Evolutionary conservation across 2,888 invertebrate genomes (phyloP).

Genomic region (Saturnia japonica): DNA sequence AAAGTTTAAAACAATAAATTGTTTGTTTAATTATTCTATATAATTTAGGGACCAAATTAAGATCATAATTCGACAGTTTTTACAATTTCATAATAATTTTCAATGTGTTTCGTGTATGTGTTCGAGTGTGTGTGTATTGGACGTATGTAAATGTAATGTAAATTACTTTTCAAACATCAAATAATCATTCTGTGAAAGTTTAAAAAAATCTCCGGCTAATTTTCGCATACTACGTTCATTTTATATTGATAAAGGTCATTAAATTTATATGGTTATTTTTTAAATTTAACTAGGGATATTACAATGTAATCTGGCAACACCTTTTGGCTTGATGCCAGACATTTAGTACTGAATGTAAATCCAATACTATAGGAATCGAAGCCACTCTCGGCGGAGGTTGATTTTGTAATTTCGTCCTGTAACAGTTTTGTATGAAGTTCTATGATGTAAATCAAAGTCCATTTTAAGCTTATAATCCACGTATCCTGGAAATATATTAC

Average conservation of each 20-base stretch:
- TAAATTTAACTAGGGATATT: not conserved
- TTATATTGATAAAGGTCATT: not conserved
- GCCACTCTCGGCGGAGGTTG: slow-evolving; percentile 36
- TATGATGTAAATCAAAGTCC: not conserved
- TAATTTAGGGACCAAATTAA: no score
- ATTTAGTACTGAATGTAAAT: slow-evolving; percentile 51
- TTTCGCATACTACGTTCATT: no score
- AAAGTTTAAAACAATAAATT: no score
- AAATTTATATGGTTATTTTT: not conserved
- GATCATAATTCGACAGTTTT: no score
- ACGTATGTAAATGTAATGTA: no score
- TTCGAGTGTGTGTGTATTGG: no score
- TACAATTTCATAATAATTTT: no score
- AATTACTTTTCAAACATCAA: no score
- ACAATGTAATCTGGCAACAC: slow-evolving; percentile 26
- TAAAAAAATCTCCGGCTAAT: no score
- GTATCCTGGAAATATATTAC: not conserved
- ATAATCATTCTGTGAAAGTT: no score
- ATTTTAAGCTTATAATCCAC: not conserved
- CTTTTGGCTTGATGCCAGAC: slow-evolving; percentile 42
- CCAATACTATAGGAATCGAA: slow-evolving; percentile 49
- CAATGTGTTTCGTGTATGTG: no score
- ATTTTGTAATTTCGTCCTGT: not conserved
- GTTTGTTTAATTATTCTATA: no score
- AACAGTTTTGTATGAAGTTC: not conserved